These are phyloP conservation scores for Polia nebulosa DNA, from an alignment of 2,888 invertebrate genomes.

Conservation along the genomic window DNA sequence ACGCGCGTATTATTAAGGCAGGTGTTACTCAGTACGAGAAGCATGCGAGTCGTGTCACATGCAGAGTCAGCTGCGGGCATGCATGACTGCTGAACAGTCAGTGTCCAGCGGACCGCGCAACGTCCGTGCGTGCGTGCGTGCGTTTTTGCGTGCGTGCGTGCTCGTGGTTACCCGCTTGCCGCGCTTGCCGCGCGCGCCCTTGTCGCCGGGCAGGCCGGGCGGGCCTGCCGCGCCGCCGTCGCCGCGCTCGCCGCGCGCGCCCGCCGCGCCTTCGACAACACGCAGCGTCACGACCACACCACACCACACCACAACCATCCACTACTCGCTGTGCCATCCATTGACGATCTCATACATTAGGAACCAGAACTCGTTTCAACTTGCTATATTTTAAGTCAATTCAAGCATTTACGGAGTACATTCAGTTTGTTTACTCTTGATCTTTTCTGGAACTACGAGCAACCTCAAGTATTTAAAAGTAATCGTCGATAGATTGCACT, in stretches of 20 bases:
- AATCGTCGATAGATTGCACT: conserved; percentile 25
- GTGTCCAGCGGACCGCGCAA: too few relatives aligned
- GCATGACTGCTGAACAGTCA: too few relatives aligned
- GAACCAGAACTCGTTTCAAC: neutral
- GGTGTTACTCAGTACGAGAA: conserved; percentile 56
- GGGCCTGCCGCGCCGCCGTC: conserved; percentile 94
- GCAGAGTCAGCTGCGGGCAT: conserved; percentile 23
- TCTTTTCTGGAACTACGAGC: neutral
- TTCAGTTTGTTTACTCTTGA: neutral
- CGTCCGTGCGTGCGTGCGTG: too few relatives aligned
- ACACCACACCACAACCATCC: conserved; percentile 80
- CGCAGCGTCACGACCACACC: conserved; percentile 64
- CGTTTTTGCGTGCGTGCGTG: conserved; percentile 15
- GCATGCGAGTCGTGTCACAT: conserved; percentile 52
- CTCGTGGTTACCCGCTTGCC: conserved; percentile 96
- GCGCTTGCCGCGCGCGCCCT: conserved; percentile 97
- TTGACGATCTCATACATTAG: neutral
- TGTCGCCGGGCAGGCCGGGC: conserved; percentile 95
- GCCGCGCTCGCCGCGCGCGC: conserved; percentile 95
- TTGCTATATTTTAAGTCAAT: neutral
- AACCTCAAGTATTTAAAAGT: neutral
- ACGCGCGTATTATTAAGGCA: conserved; percentile 63
- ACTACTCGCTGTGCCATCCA: conserved; percentile 34
- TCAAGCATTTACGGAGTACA: neutral
- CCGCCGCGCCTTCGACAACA: conserved; percentile 90